A percentile compares a stretch with the other conserved stretches of the same genome.
phyloP scores from a whole-genome alignment of 2,888 invertebrate genomes.

The Eucera pruinosa region DNA sequence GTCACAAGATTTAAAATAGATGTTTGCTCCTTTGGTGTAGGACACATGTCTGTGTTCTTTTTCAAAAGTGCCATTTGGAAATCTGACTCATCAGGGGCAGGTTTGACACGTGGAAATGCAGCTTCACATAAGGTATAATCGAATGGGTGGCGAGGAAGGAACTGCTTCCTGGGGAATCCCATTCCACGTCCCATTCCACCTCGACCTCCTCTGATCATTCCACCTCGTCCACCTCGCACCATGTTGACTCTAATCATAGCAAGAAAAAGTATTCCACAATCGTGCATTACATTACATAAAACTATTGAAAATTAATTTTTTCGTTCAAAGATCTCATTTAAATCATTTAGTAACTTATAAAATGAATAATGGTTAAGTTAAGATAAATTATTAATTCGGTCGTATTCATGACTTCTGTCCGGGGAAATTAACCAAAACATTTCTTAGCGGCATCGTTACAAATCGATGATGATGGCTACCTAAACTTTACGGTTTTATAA shows the following conservation, averaged over 20 bases:
- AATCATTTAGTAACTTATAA: too few species aligned
- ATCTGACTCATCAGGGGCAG: constrained; percentile 92
- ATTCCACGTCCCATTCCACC: constrained; percentile 89
- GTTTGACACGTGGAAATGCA: constrained; percentile 93
- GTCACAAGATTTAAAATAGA: constrained; percentile 96
- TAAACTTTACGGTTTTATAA: background rate
- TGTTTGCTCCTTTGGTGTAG: constrained; percentile 95
- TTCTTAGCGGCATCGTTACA: background rate
- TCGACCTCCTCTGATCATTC: constrained; percentile 88
- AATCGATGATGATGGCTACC: background rate
- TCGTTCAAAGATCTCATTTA: too few species aligned
- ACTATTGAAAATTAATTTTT: background rate
- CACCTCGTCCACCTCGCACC: constrained; percentile 88
- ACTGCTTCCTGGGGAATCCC: constrained; percentile 88
- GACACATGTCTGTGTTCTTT: constrained; percentile 96
- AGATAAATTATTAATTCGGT: too few species aligned
- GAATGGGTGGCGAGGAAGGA: constrained; percentile 92
- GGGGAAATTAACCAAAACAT: constrained; percentile 17
- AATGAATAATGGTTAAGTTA: too few species aligned
- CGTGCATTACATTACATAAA: constrained; percentile 4
- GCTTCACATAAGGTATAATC: constrained; percentile 95
- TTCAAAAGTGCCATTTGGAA: constrained; percentile 96
- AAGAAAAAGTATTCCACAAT: constrained; percentile 9
- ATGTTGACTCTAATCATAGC: constrained; percentile 82
- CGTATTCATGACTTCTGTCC: background rate